Evolutionary conservation across 1,140 invertebrate genomes (phyloP), one percentile per base, ranked within the genome.

Genomic region (Camponotus vicinus): DNA sequence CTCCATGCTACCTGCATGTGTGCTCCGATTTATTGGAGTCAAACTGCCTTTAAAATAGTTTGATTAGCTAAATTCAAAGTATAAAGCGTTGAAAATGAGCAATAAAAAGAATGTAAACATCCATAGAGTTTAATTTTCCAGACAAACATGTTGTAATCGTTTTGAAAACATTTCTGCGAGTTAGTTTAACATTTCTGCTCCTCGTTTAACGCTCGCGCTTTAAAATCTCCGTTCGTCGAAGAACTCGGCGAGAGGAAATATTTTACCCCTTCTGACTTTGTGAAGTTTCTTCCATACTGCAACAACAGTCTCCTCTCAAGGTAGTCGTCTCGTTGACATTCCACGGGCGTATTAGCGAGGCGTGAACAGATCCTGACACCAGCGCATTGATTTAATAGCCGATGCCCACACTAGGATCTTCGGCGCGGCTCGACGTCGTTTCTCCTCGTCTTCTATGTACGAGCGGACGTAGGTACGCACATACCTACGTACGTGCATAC

Each of bases 301-400:
- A 45, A 42, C 55, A 27, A n/a, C 67, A 27, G 13, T 42, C 55
- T 75, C 57, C 27, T 69, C 63, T 76, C 85, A 70, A 70, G n/a
- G 73, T 79, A 86, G 70, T 89, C 85, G 70, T 42, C 89, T 85
- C 88, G 87, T 89, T 90, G 85, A 85, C 87, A 91, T 93, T 93
- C 92, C 87, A 91, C 77, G 88, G 88, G 86, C 89, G 90, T 89
- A 92, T 94, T 94, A 94, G 92, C 93, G 88, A 94, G 93, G 93
- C 94, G 94, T 92, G 93, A 94, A 94, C 90, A 90, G 92, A 94
- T 93, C 92, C 92, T 90, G 92, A 92, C 92, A 93, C 90, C 91
- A 88, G 83, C 90, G 93, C 93, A 93, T 94, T 94, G 94, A 94
- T 95, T 94, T 94, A 94, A 95, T 94, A 93, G 91, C 87, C 92